These are phyloP conservation scores for Struthidea cinerea DNA, from an alignment of 2,113 vertebrate genomes.

Conservation along the genomic window DNA sequence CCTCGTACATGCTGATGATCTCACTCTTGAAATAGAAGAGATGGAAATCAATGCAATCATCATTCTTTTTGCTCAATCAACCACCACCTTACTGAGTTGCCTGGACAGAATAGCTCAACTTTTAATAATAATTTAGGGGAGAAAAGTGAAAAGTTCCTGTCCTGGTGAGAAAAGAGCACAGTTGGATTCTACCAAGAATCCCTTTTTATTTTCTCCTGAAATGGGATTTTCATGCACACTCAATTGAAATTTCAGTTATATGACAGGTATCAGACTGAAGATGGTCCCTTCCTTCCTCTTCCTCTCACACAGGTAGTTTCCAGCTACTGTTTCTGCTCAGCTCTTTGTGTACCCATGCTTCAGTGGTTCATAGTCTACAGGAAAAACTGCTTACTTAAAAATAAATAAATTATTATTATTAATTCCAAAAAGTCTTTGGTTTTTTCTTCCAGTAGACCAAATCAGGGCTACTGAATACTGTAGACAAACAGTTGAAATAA, in stretches of 20 bases:
- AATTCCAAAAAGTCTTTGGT: background rate
- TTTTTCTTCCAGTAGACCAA: background rate
- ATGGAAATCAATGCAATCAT: constrained; percentile 35
- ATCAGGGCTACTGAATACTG: background rate
- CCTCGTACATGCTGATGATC: background rate
- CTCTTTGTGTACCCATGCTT: background rate
- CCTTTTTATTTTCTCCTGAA: background rate
- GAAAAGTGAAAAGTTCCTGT: background rate
- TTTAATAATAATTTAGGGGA: background rate
- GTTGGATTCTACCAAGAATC: background rate
- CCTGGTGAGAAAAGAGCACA: background rate
- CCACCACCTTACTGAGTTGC: background rate
- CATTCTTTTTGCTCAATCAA: constrained; percentile 18
- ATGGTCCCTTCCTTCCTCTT: background rate
- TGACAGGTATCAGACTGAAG: background rate
- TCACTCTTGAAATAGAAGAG: constrained; percentile 6
- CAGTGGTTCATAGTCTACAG: background rate
- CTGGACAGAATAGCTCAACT: background rate
- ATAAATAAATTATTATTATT: background rate
- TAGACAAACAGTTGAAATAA: background rate
- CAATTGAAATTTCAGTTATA: background rate
- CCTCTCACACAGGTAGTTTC: background rate
- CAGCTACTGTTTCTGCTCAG: background rate
- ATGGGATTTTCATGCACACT: background rate
- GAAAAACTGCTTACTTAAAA: background rate